phyloP scores from a whole-genome alignment of 2,113 vertebrate genomes.

The Himantopus leucocephalus region DNA sequence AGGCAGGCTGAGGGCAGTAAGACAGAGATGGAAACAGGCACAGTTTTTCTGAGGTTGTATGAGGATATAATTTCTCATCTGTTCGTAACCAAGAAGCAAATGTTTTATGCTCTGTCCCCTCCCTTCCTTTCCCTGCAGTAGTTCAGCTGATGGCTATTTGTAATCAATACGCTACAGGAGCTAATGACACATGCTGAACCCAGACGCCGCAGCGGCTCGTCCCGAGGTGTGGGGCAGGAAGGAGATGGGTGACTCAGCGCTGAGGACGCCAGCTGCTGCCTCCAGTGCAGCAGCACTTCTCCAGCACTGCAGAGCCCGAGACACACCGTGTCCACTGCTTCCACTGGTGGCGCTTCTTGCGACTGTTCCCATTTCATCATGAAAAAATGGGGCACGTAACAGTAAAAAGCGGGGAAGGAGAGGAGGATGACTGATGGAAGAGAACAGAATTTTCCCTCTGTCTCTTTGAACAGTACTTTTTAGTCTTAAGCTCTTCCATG shows the following conservation, averaged over 20 bases:
- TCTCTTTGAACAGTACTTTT: background rate
- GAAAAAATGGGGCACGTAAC: background rate
- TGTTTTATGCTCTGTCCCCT: background rate
- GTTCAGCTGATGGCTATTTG: background rate
- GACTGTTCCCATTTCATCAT: background rate
- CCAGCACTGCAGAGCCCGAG: rapidly evolving
- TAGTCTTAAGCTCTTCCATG: background rate
- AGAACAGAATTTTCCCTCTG: background rate
- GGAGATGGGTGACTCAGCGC: background rate
- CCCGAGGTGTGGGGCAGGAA: background rate
- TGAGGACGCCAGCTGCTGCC: background rate
- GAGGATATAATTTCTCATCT: background rate
- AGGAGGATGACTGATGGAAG: background rate
- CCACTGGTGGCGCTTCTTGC: background rate
- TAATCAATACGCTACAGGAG: background rate
- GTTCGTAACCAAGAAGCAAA: background rate
- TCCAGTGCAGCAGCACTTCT: background rate
- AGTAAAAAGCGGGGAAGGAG: background rate
- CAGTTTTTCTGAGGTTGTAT: background rate
- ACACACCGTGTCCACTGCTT: background rate
- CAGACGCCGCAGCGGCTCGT: background rate
- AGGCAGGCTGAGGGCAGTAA: background rate
- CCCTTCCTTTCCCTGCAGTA: background rate
- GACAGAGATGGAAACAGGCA: background rate
- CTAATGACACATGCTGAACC: background rate